Conservation (phyloP, 2,888 invertebrate genomes). For the Trissolcus japonicus region DNA sequence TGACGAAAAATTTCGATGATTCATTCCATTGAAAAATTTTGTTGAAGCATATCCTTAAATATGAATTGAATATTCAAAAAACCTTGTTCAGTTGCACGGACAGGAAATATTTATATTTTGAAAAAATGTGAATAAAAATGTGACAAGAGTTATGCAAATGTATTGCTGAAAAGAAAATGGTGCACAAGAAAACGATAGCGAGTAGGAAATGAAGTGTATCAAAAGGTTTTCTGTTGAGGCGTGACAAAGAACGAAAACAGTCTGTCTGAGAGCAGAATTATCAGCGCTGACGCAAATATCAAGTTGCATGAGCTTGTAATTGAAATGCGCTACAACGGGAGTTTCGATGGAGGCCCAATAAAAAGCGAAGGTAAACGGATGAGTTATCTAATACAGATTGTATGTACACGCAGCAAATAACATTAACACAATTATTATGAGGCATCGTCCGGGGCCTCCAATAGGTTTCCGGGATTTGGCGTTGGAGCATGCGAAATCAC, state of each 20-base stretch:
- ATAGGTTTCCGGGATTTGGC: constrained; percentile 56
- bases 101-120: neutral
- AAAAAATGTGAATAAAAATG: neutral
- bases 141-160: constrained; percentile 1
- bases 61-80: neutral
- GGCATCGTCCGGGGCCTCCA: constrained; percentile 48
- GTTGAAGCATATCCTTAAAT: neutral
- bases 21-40: too few species aligned
- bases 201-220: constrained; percentile 44
- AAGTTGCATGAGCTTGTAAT: constrained; percentile 48
- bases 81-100: neutral
- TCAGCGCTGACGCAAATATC: constrained; percentile 37
- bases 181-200: constrained; percentile 14
- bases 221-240: constrained; percentile 31
- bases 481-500: constrained; percentile 37
- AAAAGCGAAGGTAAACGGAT: constrained; percentile 67
- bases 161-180: constrained; percentile 5
- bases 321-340: constrained; percentile 53
- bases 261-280: constrained; percentile 16
- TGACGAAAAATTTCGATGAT: too few species aligned
- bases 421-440: constrained; percentile 57
- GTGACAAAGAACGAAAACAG: constrained; percentile 42
- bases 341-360: constrained; percentile 59
- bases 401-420: constrained; percentile 43
- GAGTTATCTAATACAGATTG: constrained; percentile 67